Conservation (phyloP, 35 echinoderm and acorn worm genomes). For the Hemicentrotus pulcherrimus region DNA sequence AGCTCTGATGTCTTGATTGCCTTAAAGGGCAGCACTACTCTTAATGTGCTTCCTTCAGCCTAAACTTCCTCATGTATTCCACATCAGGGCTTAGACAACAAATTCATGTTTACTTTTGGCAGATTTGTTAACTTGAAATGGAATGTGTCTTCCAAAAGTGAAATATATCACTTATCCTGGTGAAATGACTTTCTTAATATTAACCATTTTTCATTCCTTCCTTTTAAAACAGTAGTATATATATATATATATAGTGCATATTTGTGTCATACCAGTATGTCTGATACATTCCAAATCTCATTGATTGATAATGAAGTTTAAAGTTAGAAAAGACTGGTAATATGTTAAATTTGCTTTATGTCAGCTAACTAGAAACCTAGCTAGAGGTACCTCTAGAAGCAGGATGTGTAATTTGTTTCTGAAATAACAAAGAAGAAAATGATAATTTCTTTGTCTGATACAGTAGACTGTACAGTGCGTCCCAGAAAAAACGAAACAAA, state of each 20-base stretch:
- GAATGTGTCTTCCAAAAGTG: not conserved
- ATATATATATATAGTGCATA: not conserved
- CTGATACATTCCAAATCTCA: not conserved
- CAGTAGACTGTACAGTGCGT: too few species aligned
- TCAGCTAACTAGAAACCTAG: too few species aligned
- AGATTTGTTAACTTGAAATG: not conserved
- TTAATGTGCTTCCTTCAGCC: constrained; percentile 5
- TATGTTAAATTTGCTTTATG: not conserved
- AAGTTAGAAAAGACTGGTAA: not conserved
- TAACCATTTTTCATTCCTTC: not conserved
- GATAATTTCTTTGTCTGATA: too few species aligned
- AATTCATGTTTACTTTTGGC: not conserved
- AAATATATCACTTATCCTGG: not conserved
- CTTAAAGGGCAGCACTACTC: constrained; percentile 49
- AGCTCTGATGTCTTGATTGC: constrained; percentile 69
- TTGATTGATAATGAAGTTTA: not conserved
- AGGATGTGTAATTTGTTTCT: too few species aligned
- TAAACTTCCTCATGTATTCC: not conserved
- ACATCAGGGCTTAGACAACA: not conserved
- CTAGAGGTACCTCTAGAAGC: too few species aligned
- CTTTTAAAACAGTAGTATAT: not conserved
- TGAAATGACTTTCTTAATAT: not conserved
- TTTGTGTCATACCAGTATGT: not conserved
- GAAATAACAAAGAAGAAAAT: too few species aligned
- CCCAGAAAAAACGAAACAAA: too few species aligned